Conservation (phyloP, 2,113 vertebrate genomes). For the Tinamus guttatus region DNA sequence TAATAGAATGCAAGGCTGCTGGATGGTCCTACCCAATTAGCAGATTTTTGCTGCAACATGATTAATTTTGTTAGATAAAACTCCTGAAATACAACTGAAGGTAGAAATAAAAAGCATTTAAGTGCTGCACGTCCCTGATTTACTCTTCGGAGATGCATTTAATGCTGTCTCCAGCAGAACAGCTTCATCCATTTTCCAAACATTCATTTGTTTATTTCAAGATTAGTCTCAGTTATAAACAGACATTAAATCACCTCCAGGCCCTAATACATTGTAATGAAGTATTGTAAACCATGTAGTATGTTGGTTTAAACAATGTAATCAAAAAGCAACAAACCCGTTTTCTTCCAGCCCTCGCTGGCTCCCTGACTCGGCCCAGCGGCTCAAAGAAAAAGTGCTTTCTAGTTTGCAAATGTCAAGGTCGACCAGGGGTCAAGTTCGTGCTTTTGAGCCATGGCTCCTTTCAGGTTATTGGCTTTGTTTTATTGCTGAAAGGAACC, state of each 20-base stretch:
- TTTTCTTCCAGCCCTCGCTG: slow-evolving; percentile 64
- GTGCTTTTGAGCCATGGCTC: slow-evolving; percentile 69
- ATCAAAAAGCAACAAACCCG: slow-evolving; percentile 77
- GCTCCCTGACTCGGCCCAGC: slow-evolving; percentile 69
- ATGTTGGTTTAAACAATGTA: slow-evolving; percentile 81
- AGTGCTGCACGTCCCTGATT: slow-evolving; percentile 49
- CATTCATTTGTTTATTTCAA: slow-evolving; percentile 79
- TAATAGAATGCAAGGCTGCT: not conserved
- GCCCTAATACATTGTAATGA: slow-evolving; percentile 76
- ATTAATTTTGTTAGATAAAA: slow-evolving; percentile 67
- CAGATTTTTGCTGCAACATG: not conserved
- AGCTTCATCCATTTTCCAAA: slow-evolving; percentile 74
- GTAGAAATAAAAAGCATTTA: slow-evolving; percentile 68
- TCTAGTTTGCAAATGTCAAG: slow-evolving; percentile 71
- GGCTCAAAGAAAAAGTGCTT: slow-evolving; percentile 68
- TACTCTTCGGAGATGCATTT: slow-evolving; percentile 65
- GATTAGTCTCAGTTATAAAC: slow-evolving; percentile 76
- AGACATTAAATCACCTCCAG: slow-evolving; percentile 76
- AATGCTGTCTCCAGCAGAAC: slow-evolving; percentile 49
- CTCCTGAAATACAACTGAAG: slow-evolving; percentile 49
- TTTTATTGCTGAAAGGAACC: slow-evolving; percentile 80
- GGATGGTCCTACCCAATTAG: slow-evolving; percentile 23
- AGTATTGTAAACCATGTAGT: slow-evolving; percentile 80
- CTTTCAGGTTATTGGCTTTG: slow-evolving; percentile 75
- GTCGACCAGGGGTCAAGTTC: slow-evolving; percentile 76